Percentiles rank a stretch among this genome's conserved stretches.
These are phyloP conservation scores for Ganaspis brasiliensis DNA, from an alignment of 2,888 invertebrate species.

Conservation along the genomic window DNA sequence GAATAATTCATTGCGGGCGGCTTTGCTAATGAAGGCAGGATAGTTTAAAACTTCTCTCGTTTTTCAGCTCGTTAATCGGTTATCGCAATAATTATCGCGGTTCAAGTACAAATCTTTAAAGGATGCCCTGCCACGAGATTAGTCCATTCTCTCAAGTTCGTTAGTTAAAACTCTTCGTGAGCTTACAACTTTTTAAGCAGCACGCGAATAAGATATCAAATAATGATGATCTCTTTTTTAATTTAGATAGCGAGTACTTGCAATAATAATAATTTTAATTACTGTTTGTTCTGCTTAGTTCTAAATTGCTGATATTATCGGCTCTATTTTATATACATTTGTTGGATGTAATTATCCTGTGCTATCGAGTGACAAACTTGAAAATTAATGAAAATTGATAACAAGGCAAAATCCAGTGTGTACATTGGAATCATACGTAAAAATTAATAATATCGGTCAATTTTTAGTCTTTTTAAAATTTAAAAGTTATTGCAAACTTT, in stretches of 20 bases:
- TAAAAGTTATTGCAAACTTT: too few relatives aligned
- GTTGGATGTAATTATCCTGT: not conserved
- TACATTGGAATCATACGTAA: too few relatives aligned
- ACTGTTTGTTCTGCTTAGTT: not conserved
- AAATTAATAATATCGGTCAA: too few relatives aligned
- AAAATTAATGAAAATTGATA: not conserved
- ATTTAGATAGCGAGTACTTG: not conserved
- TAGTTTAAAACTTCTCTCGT: slow-evolving; percentile 68
- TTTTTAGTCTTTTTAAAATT: too few relatives aligned
- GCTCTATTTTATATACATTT: not conserved
- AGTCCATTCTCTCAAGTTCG: slow-evolving; percentile 18
- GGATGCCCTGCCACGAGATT: slow-evolving; percentile 39
- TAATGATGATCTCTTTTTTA: not conserved
- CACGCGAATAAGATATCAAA: slow-evolving; percentile 9
- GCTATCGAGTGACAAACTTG: not conserved
- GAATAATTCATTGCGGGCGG: slow-evolving; percentile 68
- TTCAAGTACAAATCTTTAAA: slow-evolving; percentile 45
- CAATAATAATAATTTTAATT: not conserved
- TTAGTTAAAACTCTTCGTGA: slow-evolving; percentile 25
- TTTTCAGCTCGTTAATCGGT: slow-evolving; percentile 50
- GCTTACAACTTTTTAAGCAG: not conserved
- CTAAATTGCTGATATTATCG: not conserved
- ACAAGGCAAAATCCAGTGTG: too few relatives aligned
- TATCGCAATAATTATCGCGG: slow-evolving; percentile 51
- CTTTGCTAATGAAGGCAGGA: slow-evolving; percentile 67